phyloP scores from a whole-genome alignment of 2,888 invertebrate species.

The Lasioglossum malachurum region DNA sequence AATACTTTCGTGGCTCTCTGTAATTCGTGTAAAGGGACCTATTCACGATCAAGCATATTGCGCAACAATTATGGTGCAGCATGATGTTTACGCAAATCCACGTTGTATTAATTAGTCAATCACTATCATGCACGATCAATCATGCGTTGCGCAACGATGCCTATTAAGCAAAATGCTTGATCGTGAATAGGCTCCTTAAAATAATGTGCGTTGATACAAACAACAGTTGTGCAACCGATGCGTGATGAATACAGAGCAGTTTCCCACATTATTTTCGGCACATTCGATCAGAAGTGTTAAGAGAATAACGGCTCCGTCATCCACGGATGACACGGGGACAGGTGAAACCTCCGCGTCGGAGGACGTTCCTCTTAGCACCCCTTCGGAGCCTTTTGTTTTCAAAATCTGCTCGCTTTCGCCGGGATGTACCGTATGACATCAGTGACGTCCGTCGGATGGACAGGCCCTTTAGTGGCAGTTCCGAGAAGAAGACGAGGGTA shows the following conservation, averaged over 20 bases:
- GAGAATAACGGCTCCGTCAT: neutral
- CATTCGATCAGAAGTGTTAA: neutral
- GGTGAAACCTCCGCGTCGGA: neutral
- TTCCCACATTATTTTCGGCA: neutral
- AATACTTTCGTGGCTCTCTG: too few relatives aligned
- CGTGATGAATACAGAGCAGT: neutral
- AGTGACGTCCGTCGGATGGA: slow-evolving; percentile 55
- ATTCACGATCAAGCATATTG: too few relatives aligned
- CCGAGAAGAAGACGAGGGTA: slow-evolving; percentile 71
- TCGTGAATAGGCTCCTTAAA: too few relatives aligned
- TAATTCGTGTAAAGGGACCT: too few relatives aligned
- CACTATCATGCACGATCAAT: too few relatives aligned
- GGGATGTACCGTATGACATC: slow-evolving; percentile 49
- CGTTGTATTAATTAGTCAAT: too few relatives aligned
- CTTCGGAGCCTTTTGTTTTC: slow-evolving; percentile 34
- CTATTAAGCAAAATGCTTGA: too few relatives aligned
- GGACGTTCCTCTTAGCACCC: slow-evolving; percentile 1
- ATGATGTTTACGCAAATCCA: too few relatives aligned
- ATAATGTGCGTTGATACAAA: too few relatives aligned
- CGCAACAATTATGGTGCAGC: too few relatives aligned
- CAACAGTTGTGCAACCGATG: neutral
- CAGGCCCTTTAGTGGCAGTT: slow-evolving; percentile 64
- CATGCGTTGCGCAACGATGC: too few relatives aligned
- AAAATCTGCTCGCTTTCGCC: slow-evolving; percentile 34
- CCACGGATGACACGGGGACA: neutral